Evolutionary conservation across 1,140 invertebrate species (phyloP).

Genomic region (Sinella curviseta): DNA sequence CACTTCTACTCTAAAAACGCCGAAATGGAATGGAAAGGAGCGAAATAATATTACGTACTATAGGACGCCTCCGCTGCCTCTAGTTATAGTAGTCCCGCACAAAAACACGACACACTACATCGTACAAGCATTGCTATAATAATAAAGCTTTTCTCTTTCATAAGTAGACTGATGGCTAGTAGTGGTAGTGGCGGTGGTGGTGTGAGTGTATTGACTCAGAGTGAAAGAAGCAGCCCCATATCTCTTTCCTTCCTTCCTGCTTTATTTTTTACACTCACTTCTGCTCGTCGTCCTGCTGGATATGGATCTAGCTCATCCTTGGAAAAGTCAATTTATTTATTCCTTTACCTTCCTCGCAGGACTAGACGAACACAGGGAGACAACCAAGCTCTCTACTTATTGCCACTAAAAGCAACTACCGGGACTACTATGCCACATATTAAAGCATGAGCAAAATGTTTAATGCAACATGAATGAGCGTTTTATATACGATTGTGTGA

Average conservation of each 20-base stretch:
- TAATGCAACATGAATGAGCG: slow-evolving; percentile 25
- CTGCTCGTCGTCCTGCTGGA: background rate
- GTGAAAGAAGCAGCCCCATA: slow-evolving; percentile 15
- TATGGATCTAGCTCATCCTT: slow-evolving; percentile 19
- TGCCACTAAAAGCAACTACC: slow-evolving; percentile 20
- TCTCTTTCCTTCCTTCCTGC: slow-evolving; percentile 25
- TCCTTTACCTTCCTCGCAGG: slow-evolving; percentile 4
- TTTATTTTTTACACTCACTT: slow-evolving; percentile 2
- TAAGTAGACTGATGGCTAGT: background rate
- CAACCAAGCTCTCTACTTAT: background rate
- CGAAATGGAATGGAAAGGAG: background rate
- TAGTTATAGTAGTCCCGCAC: too few species aligned
- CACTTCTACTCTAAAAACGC: too few species aligned
- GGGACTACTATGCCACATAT: background rate
- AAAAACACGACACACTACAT: too few species aligned
- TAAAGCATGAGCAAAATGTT: background rate
- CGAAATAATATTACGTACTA: background rate
- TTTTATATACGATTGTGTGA: slow-evolving; percentile 5
- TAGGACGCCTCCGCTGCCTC: background rate
- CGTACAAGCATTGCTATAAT: background rate
- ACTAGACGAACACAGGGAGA: background rate
- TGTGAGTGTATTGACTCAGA: slow-evolving; percentile 13
- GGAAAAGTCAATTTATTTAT: slow-evolving; percentile 27
- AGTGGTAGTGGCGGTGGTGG: background rate
- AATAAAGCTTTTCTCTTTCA: background rate